phyloP scores from a whole-genome alignment of 2,113 vertebrate species.

The Pterocles burchelli region DNA sequence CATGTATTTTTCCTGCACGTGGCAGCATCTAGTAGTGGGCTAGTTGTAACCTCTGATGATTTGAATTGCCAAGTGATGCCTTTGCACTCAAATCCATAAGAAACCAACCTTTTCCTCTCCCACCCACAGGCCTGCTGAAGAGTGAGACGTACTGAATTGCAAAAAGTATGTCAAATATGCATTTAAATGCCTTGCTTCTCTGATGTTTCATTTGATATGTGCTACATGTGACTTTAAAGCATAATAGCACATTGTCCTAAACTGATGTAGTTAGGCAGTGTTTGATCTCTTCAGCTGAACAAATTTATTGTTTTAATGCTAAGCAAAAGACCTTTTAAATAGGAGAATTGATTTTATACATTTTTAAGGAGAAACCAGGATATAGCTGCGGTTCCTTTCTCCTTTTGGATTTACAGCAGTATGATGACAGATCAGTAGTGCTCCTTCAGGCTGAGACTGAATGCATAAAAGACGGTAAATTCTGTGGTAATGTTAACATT shows the following conservation, averaged over 20 bases:
- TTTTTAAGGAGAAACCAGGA: neutral
- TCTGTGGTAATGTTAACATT: neutral
- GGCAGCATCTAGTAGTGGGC: slow-evolving; percentile 1
- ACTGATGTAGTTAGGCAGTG: slow-evolving; percentile 3
- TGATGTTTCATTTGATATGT: slow-evolving; percentile 34
- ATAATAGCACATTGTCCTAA: slow-evolving; percentile 61
- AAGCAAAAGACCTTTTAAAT: neutral
- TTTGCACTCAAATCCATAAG: slow-evolving; percentile 11
- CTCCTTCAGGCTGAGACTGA: neutral
- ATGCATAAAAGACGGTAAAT: neutral
- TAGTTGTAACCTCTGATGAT: neutral
- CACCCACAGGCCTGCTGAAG: slow-evolving; percentile 41
- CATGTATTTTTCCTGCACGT: neutral
- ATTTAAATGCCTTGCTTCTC: slow-evolving; percentile 51
- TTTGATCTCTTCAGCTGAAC: slow-evolving; percentile 43
- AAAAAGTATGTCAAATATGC: slow-evolving; percentile 66
- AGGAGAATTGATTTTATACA: neutral
- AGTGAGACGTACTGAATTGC: slow-evolving; percentile 9
- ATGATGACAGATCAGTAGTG: neutral
- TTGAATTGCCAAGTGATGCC: slow-evolving; percentile 2
- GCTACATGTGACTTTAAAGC: slow-evolving; percentile 53
- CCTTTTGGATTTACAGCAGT: neutral
- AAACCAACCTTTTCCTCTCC: slow-evolving; percentile 44
- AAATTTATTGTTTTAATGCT: slow-evolving; percentile 39
- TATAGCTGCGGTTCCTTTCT: neutral